These are phyloP conservation scores for Platycheirus rosarum DNA, from an alignment of 2,888 invertebrate species.

Conservation along the genomic window DNA sequence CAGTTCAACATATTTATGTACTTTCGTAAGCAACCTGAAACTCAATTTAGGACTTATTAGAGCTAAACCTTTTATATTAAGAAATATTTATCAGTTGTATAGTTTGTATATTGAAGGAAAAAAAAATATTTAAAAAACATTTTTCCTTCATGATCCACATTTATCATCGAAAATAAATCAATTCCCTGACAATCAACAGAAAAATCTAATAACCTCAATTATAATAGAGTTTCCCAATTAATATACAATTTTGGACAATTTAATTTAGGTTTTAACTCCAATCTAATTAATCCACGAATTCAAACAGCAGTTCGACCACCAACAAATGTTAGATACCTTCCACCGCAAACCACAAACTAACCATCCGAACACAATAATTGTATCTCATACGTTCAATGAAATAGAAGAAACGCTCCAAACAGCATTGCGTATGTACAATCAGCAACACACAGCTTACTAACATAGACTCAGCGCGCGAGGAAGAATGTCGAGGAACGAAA, in stretches of 20 bases:
- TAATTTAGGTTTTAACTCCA: neutral
- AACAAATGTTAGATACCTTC: constrained; percentile 37
- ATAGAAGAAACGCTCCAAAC: constrained; percentile 20
- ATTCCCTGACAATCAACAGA: no score
- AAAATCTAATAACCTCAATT: no score
- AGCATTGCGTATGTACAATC: constrained; percentile 69
- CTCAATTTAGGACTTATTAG: no score
- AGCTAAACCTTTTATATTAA: no score
- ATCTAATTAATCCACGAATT: constrained; percentile 1
- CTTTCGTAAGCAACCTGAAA: no score
- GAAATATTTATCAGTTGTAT: no score
- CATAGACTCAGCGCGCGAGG: constrained; percentile 26
- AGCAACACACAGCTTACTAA: constrained; percentile 46
- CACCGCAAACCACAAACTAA: constrained; percentile 19
- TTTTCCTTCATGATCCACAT: no score
- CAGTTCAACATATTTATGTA: no score
- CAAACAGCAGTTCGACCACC: constrained; percentile 10
- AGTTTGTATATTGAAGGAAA: no score
- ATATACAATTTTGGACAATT: constrained; percentile 36
- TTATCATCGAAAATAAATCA: no score
- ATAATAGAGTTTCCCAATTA: neutral
- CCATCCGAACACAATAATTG: constrained; percentile 1
- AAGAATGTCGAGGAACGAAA: constrained; percentile 68
- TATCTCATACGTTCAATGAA: constrained; percentile 40
- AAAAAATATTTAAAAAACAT: no score